Evolutionary conservation across 2,888 invertebrate genomes (phyloP), one percentile per base, ranked within the genome.

Genomic region (Tridacna crocea): DNA sequence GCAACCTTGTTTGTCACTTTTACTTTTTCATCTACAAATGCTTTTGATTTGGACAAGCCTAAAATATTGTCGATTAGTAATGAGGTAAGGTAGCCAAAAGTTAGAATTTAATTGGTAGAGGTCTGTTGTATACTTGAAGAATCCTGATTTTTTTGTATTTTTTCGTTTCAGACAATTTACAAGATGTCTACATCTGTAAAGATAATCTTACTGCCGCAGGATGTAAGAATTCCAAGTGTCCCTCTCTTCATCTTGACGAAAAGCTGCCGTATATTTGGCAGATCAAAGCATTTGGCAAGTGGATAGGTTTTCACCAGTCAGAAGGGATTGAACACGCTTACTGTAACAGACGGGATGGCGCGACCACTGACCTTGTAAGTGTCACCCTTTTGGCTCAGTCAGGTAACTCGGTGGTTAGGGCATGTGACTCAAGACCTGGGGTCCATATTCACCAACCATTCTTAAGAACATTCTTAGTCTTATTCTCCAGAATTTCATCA

Each of bases 201-300:
- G 47, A 1, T 12, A 51, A 36, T n/a, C n/a, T 70, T n/a, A 70
- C 47, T 13, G 15, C 48, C 3, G 22, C 19, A 11, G 55, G 55
- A 0, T 70, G 70, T 19, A 51, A 15, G 22, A 12, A 48, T 24
- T 13, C 19, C 10, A 22, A 22, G n/a, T 70, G 70, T 51, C 48
- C 24, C 17, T 22, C 15, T 10, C 24, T 17, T 6, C 24, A 70
- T 26, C 51, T 70, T 8, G 51, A 51, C 1, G 70, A 70, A n/a
- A 55, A n/a, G 26, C n/a, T 83, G 22, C 80, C 83, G 10, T 83
- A 83, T 47, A 48, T 83, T 11, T 83, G 83, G 83, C 83, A 83
- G 70, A 61, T 83, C 0, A 66, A 83, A 26, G 10, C 70, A 15
- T 81, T 70, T 75, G 79, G 77, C 13, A 51, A 51, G 3, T 83